phyloP scores from a whole-genome alignment of 2,113 vertebrate genomes.

The Sinocyclocheilus rhinocerous region DNA sequence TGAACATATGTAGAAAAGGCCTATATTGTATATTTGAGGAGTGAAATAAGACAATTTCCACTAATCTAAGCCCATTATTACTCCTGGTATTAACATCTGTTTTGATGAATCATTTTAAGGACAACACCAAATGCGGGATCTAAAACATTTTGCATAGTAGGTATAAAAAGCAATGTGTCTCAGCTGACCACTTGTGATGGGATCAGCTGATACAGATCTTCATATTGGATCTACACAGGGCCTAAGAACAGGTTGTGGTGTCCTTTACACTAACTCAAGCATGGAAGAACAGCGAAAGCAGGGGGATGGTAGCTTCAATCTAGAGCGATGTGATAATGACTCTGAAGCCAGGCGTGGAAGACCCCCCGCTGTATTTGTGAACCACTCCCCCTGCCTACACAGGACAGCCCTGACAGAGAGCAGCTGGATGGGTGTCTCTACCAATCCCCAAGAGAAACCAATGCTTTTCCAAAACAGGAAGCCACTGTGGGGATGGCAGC shows the following conservation, averaged over 20 bases:
- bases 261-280: conserved; percentile 3
- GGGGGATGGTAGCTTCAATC: conserved; percentile 54
- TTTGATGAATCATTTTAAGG: too few species aligned
- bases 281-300: background rate
- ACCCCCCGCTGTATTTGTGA: conserved; percentile 61
- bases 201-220: background rate
- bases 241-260: background rate
- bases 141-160: background rate
- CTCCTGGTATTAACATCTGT: too few species aligned
- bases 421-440: conserved; percentile 60
- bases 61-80: background rate
- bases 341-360: conserved; percentile 35
- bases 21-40: background rate
- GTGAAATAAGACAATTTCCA: background rate
- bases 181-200: background rate
- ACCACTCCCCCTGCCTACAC: conserved; percentile 62
- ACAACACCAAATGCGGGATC: background rate
- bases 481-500: conserved; percentile 4
- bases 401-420: conserved; percentile 64
- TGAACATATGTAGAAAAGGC: too few species aligned
- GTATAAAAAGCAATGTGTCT: background rate
- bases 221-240: background rate
- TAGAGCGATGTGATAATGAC: conserved; percentile 44
- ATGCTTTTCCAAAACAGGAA: conserved; percentile 55
- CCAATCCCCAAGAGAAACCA: conserved; percentile 59